Conservation (phyloP, 2,888 invertebrate species). For the Drosophila meridionalis region DNA sequence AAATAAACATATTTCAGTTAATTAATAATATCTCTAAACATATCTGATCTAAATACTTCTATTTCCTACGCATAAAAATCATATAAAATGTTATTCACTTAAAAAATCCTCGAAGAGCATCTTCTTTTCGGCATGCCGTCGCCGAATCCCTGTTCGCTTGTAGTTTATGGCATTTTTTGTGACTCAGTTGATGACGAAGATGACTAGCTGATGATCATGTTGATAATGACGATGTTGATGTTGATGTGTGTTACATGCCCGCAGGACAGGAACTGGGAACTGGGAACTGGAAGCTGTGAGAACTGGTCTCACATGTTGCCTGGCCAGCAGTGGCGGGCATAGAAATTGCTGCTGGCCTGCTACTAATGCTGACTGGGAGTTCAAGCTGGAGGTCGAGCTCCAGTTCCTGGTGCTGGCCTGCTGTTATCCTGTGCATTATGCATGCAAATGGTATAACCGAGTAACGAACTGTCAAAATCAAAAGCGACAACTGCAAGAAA, state of each 20-base stretch:
- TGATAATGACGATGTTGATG: slow-evolving; percentile 22
- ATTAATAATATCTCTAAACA: not conserved
- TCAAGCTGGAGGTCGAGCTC: not conserved
- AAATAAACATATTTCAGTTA: not conserved
- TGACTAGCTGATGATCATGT: slow-evolving; percentile 39
- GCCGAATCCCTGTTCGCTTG: not conserved
- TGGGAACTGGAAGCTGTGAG: not conserved
- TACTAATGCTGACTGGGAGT: slow-evolving; percentile 6
- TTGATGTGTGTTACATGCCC: slow-evolving; percentile 29
- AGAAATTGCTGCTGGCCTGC: slow-evolving; percentile 21
- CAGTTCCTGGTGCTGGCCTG: slow-evolving; percentile 10
- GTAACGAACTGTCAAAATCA: slow-evolving; percentile 82
- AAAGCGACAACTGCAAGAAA: slow-evolving; percentile 55
- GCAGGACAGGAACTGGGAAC: slow-evolving; percentile 11
- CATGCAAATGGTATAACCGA: slow-evolving; percentile 79
- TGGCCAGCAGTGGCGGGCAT: slow-evolving; percentile 2
- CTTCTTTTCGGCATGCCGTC: not conserved
- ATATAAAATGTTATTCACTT: not conserved
- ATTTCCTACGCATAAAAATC: not conserved
- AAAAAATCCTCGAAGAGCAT: not conserved
- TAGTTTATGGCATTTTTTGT: slow-evolving; percentile 6
- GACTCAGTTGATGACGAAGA: slow-evolving; percentile 33
- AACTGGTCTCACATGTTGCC: slow-evolving; percentile 28
- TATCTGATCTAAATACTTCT: not conserved
- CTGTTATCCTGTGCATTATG: slow-evolving; percentile 60